Conservation (phyloP, 2,797 vertebrate genomes). For the Anas flavirostris region DNA sequence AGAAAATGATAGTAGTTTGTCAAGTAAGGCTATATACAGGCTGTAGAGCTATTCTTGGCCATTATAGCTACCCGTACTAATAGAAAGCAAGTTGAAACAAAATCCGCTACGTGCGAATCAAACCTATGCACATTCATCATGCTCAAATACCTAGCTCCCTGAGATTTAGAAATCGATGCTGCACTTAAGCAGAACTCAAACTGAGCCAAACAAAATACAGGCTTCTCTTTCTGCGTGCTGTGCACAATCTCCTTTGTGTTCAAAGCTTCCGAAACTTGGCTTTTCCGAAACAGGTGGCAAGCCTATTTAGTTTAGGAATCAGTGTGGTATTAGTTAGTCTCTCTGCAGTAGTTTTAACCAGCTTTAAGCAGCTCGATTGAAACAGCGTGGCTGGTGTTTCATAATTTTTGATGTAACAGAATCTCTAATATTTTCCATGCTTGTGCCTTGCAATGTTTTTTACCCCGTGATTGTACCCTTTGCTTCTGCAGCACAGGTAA, state of each 20-base stretch:
- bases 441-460: background rate
- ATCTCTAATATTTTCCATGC: background rate
- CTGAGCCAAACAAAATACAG: background rate
- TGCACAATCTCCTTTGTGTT: background rate
- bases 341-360: background rate
- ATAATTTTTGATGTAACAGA: background rate
- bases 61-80: background rate
- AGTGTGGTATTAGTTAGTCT: background rate
- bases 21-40: background rate
- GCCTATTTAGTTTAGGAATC: background rate
- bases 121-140: background rate
- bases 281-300: background rate
- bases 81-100: background rate
- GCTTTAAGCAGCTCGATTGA: background rate
- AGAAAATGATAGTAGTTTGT: background rate
- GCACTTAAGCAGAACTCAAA: background rate
- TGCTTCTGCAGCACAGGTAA: background rate
- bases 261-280: background rate
- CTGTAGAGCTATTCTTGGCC: background rate
- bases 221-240: background rate
- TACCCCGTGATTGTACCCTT: background rate
- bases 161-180: background rate
- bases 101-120: background rate
- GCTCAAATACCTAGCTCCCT: fast-evolving
- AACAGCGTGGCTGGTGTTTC: background rate